Evolutionary conservation across 1,140 invertebrate genomes (phyloP).

Genomic region (Drosophila arizonae): DNA sequence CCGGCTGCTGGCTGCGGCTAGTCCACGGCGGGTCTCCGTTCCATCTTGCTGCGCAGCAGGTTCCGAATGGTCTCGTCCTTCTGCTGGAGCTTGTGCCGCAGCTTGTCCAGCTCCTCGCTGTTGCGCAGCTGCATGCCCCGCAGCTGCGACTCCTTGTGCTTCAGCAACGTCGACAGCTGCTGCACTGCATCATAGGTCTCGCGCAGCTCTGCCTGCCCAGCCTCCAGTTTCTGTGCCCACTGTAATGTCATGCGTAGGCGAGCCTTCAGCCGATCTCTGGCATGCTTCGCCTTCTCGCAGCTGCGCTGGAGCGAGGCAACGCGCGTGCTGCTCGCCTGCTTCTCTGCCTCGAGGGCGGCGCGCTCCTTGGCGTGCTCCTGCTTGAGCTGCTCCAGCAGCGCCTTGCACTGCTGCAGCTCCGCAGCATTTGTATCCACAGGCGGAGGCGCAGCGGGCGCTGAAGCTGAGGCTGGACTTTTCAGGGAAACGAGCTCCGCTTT

Average conservation of each 20-base stretch:
- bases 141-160: slow-evolving; percentile 80
- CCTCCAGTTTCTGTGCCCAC: slow-evolving; percentile 78
- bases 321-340: slow-evolving; percentile 36
- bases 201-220: slow-evolving; percentile 63
- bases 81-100: slow-evolving; percentile 72
- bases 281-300: slow-evolving; percentile 68
- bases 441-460: slow-evolving; percentile 6
- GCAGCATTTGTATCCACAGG: slow-evolving; percentile 84
- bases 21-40: slow-evolving; percentile 60
- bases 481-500: slow-evolving; percentile 85
- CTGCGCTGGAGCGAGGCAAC: slow-evolving; percentile 46
- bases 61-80: slow-evolving; percentile 79
- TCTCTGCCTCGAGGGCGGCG: slow-evolving; percentile 41
- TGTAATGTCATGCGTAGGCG: slow-evolving; percentile 74
- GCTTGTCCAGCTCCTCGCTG: slow-evolving; percentile 70
- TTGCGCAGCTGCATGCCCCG: slow-evolving; percentile 73
- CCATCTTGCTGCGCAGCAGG: slow-evolving; percentile 58
- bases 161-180: slow-evolving; percentile 72
- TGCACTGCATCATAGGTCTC: slow-evolving; percentile 77
- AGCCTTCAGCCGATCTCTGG: slow-evolving; percentile 71
- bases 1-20: slow-evolving; percentile 1
- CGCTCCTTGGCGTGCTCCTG: slow-evolving; percentile 85
- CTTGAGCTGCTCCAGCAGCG: slow-evolving; percentile 86
- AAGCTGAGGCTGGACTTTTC: slow-evolving; percentile 73
- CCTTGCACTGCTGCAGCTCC: slow-evolving; percentile 86